Evolutionary conservation across 2,797 vertebrate species (phyloP), one percentile per base, ranked within the genome.

Genomic region (Accipiter badius): DNA sequence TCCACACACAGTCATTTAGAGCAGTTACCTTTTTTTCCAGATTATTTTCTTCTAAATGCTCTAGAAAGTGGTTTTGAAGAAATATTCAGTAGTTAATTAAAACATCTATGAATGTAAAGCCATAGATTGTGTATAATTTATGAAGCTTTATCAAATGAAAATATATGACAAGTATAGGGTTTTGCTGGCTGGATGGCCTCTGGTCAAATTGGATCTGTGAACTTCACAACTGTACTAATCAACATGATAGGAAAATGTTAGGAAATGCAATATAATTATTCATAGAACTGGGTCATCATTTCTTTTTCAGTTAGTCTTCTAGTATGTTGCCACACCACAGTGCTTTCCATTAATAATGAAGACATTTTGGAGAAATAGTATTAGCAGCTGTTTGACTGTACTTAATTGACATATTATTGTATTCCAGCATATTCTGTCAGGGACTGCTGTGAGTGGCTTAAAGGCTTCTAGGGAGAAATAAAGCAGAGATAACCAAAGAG

Each of bases 381-480:
- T 96, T 97, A 98, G 95, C 92, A 97, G 91, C 90, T 96, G 77
- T 86, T 96, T 97, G 95, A 85, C 87, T 97, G 61, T 95, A 95
- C 95, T 97, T 98, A 98, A 98, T 97, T 97, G 97, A 96, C 72
- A 59, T 89, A 89, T 95, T 97, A 96, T 79, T 97, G 87, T 97
- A 95, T 97, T 97, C 89, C 85, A 95, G 91, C 97, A 96, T 95
- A 95, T 97, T 98, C 96, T 96, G 84, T 95, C 92, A 95, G 91
- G 74, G 54, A 83, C 79, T 40, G 28, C 94, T 96, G 62, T 89
- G 93, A 92, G 89, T 93, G 95, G 59, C 89, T 95, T 95, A 91
- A 92, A 95, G 94, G 52, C 79, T 96, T 72, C 83, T 82, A 87
- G 81, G 81, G 96, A 96, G 89, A 96, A 97, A 93, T 95, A 95